phyloP scores from a whole-genome alignment of 2,113 vertebrate species.

The Cichladusa arquata region DNA sequence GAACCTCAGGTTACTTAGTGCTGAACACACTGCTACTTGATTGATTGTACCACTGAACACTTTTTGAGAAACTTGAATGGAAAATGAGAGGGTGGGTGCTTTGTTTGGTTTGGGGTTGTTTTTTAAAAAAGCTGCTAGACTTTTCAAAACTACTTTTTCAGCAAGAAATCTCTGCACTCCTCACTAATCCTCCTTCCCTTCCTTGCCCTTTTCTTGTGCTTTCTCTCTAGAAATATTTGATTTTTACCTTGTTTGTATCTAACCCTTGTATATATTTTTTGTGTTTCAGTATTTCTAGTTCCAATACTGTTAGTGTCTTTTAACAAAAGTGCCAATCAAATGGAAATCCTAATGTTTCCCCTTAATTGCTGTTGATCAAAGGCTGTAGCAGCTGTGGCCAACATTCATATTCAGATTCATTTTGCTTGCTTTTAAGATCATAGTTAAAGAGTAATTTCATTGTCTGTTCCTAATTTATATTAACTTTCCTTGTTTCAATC shows the following conservation, averaged over 20 bases:
- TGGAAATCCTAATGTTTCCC: background rate
- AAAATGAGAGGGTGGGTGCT: background rate
- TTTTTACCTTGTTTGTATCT: background rate
- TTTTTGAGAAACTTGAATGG: background rate
- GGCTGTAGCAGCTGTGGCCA: slow-evolving; percentile 21
- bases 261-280: background rate
- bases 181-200: background rate
- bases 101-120: background rate
- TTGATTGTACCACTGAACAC: background rate
- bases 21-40: background rate
- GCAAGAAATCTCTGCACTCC: background rate
- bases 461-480: slow-evolving; percentile 59
- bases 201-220: background rate
- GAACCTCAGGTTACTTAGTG: background rate
- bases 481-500: slow-evolving; percentile 54
- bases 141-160: background rate
- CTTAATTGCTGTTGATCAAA: background rate
- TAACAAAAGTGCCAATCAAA: background rate
- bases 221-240: background rate
- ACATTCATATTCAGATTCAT: slow-evolving; percentile 33
- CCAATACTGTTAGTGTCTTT: background rate
- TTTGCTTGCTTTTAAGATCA: slow-evolving; percentile 51
- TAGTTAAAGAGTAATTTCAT: slow-evolving; percentile 41
- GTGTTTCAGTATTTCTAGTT: background rate
- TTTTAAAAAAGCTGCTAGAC: background rate